A percentile compares a stretch with the other conserved stretches of the same genome.
phyloP scores from a whole-genome alignment of 2,888 invertebrate genomes.

The Dysmachus trigonus region DNA sequence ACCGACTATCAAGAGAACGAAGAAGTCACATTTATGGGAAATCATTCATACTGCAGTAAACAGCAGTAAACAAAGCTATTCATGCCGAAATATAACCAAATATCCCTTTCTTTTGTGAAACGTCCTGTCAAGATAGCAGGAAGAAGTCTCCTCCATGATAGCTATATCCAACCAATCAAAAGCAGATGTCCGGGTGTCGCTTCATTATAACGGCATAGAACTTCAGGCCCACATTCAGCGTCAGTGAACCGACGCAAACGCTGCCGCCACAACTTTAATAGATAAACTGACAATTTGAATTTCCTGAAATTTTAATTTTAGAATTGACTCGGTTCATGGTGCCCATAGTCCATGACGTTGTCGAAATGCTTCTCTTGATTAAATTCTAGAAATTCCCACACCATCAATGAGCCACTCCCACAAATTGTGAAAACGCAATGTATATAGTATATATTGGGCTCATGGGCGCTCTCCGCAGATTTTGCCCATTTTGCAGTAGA shows the following conservation, averaged over 20 bases:
- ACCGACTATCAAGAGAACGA: neutral
- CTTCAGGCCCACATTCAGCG: neutral
- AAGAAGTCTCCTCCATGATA: neutral
- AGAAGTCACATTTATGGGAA: neutral
- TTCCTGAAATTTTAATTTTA: neutral
- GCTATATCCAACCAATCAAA: neutral
- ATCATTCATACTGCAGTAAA: neutral
- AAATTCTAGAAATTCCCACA: neutral
- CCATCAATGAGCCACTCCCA: neutral
- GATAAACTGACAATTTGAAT: neutral
- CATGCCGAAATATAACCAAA: neutral
- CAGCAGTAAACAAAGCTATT: neutral
- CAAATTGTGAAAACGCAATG: neutral
- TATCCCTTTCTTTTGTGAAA: neutral
- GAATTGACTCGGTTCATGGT: neutral
- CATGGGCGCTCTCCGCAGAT: neutral
- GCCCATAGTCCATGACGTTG: neutral
- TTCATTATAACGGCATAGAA: neutral
- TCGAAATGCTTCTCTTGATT: neutral
- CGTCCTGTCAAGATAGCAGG: neutral
- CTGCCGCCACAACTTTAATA: neutral
- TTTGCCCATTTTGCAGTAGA: neutral
- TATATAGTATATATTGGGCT: neutral
- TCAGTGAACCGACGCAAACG: neutral
- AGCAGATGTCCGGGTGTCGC: neutral